These are phyloP conservation scores for Cyanoderma ruficeps DNA, from an alignment of 2,113 vertebrate genomes.

Conservation along the genomic window DNA sequence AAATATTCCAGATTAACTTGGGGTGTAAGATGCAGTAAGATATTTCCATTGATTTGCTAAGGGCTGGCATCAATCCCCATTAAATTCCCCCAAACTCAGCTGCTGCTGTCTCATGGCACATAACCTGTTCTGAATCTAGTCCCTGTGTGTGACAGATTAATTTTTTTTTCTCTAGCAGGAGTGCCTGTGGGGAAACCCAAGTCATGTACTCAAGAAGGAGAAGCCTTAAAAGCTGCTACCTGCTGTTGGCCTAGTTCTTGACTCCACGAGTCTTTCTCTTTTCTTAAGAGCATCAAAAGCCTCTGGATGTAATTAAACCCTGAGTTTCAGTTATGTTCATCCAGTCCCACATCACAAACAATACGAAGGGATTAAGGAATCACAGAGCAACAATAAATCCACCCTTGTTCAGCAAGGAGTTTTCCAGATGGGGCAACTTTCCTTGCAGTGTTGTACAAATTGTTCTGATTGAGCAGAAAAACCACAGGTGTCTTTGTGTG, in stretches of 20 bases:
- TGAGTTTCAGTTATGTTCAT: conserved; percentile 1
- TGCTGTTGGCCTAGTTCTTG: conserved; percentile 2
- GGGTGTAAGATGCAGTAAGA: not conserved
- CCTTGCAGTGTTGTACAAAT: not conserved
- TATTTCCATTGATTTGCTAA: not conserved
- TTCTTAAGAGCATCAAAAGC: conserved; percentile 28
- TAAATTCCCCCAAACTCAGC: not conserved
- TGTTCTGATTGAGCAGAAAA: not conserved
- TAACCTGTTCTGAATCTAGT: not conserved
- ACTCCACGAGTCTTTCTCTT: not conserved
- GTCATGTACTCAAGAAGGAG: not conserved
- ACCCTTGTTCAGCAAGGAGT: not conserved
- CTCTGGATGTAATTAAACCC: conserved; percentile 1
- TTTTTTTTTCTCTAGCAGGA: not conserved
- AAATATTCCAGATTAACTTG: not conserved
- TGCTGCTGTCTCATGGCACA: not conserved
- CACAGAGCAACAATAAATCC: not conserved
- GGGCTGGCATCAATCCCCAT: not conserved
- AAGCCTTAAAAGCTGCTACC: not conserved
- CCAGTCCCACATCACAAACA: conserved; percentile 7
- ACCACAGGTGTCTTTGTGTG: not conserved
- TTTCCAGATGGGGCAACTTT: not conserved
- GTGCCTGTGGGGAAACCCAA: not conserved
- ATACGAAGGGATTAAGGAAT: not conserved
- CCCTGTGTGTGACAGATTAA: not conserved